Evolutionary conservation across 1,140 invertebrate genomes (phyloP).

Genomic region (Gonioctena quinquepunctata): DNA sequence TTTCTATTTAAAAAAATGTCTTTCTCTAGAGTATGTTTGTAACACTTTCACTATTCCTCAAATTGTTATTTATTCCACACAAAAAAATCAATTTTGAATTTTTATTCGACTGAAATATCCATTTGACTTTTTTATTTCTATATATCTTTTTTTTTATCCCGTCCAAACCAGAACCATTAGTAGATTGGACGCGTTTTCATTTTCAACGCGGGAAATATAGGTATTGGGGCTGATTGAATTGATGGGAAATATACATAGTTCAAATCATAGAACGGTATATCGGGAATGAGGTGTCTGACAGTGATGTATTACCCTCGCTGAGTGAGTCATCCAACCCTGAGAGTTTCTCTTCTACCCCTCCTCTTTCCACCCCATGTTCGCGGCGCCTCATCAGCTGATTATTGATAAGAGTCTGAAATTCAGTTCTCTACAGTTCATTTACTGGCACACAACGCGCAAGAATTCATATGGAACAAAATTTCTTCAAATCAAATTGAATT

Average conservation of each 20-base stretch:
- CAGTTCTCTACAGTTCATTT: neutral
- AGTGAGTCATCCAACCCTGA: constrained; percentile 45
- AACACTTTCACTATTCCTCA: too few species aligned
- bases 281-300: constrained; percentile 51
- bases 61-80: too few species aligned
- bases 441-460: too few species aligned
- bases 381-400: neutral
- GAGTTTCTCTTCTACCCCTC: constrained; percentile 10
- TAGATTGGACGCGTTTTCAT: neutral
- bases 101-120: too few species aligned
- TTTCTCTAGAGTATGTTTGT: too few species aligned
- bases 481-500: too few species aligned
- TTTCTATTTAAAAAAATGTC: too few species aligned
- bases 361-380: constrained; percentile 13
- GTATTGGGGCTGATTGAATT: constrained; percentile 34
- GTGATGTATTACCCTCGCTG: constrained; percentile 46
- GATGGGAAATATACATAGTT: constrained; percentile 49
- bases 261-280: constrained; percentile 51
- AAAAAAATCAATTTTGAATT: too few species aligned
- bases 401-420: constrained; percentile 18
- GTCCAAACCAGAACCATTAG: neutral
- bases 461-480: too few species aligned
- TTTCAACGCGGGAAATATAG: neutral
- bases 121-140: too few species aligned
- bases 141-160: neutral